Conservation (phyloP, 2,113 vertebrate genomes). For the Atrichornis clamosus region DNA sequence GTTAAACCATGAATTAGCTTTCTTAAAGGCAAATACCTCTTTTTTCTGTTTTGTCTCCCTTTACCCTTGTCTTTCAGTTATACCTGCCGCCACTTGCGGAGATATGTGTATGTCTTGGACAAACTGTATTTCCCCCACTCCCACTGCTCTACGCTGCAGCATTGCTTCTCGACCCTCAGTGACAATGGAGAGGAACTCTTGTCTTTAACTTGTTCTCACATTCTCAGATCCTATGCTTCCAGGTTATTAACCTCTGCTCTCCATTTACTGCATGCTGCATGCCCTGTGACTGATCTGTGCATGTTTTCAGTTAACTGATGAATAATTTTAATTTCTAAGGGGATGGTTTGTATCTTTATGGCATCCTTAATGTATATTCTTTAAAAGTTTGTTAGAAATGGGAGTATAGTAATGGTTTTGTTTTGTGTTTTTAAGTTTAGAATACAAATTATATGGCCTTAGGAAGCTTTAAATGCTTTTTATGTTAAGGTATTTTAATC, state of each 20-base stretch:
- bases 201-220: conserved; percentile 86
- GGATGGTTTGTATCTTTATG: not conserved
- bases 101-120: conserved; percentile 87
- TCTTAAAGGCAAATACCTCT: conserved; percentile 75
- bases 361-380: not conserved
- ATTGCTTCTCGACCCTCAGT: conserved; percentile 82
- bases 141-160: conserved; percentile 80
- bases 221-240: conserved; percentile 86
- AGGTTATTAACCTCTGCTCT: conserved; percentile 84
- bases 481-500: not conserved
- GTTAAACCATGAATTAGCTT: conserved; percentile 50
- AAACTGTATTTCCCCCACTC: conserved; percentile 82
- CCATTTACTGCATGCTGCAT: conserved; percentile 80
- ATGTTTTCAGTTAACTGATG: conserved; percentile 40
- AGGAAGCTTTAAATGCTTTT: not conserved
- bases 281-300: conserved; percentile 58
- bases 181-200: conserved; percentile 85
- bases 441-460: not conserved
- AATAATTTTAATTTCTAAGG: not conserved
- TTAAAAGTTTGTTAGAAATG: not conserved
- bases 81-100: conserved; percentile 87
- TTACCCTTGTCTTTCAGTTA: conserved; percentile 85
- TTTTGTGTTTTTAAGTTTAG: not conserved
- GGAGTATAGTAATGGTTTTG: not conserved
- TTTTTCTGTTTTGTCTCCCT: conserved; percentile 70